Percentiles rank a stretch among this genome's conserved stretches.
Conservation (phyloP, 2,797 vertebrate species). For the Coendou prehensilis region DNA sequence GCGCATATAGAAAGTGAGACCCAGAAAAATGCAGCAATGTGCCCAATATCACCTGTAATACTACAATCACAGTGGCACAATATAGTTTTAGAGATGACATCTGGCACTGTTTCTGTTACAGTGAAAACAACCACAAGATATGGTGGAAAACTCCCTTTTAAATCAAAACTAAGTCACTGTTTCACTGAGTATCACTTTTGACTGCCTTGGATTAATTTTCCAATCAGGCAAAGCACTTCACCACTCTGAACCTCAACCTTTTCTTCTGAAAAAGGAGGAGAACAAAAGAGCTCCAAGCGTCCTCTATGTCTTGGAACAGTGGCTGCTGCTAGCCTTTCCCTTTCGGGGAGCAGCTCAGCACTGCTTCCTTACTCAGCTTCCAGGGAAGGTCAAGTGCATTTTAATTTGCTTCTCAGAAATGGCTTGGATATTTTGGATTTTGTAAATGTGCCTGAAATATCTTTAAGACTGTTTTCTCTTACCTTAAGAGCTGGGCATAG, state of each 20-base stretch:
- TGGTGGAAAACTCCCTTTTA: neutral
- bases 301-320: neutral
- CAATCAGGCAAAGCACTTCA: neutral
- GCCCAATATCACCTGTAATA: neutral
- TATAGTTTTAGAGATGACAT: neutral
- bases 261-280: neutral
- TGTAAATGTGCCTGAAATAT: neutral
- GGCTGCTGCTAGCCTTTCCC: neutral
- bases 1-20: slow-evolving; percentile 36
- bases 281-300: neutral
- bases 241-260: neutral
- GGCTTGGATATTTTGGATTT: slow-evolving; percentile 7
- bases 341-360: neutral
- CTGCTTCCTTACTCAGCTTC: neutral
- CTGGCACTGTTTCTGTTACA: neutral
- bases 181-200: neutral
- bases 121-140: neutral
- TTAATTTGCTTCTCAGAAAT: slow-evolving; percentile 42
- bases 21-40: neutral
- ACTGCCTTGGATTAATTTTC: neutral
- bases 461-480: neutral
- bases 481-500: neutral
- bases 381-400: neutral
- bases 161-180: slow-evolving; percentile 21
- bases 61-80: neutral